Percentiles rank a stretch among this genome's conserved stretches.
These are phyloP conservation scores for Phalangium opilio DNA, from an alignment of 2,888 invertebrate species.

Conservation along the genomic window DNA sequence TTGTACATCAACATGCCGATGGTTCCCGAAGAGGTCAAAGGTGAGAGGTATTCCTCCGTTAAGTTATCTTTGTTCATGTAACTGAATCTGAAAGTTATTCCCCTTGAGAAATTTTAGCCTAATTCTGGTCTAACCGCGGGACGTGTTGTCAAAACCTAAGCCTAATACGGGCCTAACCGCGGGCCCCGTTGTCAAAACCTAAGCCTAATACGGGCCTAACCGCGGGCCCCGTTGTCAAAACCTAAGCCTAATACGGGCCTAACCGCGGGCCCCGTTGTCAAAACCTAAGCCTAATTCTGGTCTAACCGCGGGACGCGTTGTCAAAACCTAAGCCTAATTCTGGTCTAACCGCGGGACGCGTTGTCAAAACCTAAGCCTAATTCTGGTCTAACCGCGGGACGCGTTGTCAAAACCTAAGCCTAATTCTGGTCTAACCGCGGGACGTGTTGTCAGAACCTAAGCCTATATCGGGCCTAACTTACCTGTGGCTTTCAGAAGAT, in stretches of 20 bases:
- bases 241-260: neutral
- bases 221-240: neutral
- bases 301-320: neutral
- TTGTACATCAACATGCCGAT: conserved; percentile 77
- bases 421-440: neutral
- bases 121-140: neutral
- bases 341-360: too few species aligned
- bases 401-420: neutral
- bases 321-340: neutral
- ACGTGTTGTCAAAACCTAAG: neutral
- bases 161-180: neutral
- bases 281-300: too few species aligned
- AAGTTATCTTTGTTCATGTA: conserved; percentile 35
- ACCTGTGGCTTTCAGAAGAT: conserved; percentile 80
- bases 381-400: neutral
- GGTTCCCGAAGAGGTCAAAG: conserved; percentile 47
- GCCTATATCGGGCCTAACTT: neutral
- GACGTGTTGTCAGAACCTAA: neutral
- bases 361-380: too few species aligned
- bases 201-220: neutral
- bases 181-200: too few species aligned
- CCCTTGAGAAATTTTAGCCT: too few species aligned
- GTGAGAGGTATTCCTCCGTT: conserved; percentile 42
- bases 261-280: neutral
- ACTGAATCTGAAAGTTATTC: conserved; percentile 12